Evolutionary conservation across 2,797 vertebrate genomes (phyloP).

Genomic region (Rhinoraja longicauda): DNA sequence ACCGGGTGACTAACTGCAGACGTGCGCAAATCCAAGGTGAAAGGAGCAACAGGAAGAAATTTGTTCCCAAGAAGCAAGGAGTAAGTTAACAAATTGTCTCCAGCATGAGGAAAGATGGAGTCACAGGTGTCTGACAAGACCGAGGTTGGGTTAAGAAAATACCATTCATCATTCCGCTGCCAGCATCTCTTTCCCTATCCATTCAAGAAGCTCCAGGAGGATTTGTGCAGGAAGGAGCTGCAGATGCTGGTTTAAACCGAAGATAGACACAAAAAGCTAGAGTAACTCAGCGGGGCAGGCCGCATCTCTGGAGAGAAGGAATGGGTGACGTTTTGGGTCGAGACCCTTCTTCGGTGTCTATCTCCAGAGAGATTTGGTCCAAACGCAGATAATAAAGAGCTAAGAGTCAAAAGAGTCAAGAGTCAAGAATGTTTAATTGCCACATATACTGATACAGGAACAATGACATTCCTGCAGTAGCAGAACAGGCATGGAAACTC

Average conservation of each 20-base stretch:
- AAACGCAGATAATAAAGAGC: background rate
- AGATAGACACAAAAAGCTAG: too few species aligned
- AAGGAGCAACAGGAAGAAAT: slow-evolving; percentile 53
- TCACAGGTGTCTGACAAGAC: slow-evolving; percentile 62
- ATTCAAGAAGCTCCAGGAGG: background rate
- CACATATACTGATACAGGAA: too few species aligned
- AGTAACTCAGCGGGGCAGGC: too few species aligned
- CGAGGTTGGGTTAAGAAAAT: slow-evolving; percentile 65
- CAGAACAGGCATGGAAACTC: too few species aligned
- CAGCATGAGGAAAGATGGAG: slow-evolving; percentile 55
- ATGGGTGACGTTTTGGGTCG: too few species aligned
- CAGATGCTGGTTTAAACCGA: too few species aligned
- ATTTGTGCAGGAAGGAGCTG: too few species aligned
- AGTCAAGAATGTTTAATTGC: too few species aligned
- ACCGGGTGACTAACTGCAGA: slow-evolving; percentile 51
- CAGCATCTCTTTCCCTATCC: slow-evolving; percentile 43
- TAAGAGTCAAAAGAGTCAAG: too few species aligned
- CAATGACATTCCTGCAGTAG: too few species aligned
- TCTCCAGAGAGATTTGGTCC: background rate
- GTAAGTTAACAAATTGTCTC: slow-evolving; percentile 65
- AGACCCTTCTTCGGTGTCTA: too few species aligned
- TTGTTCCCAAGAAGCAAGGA: slow-evolving; percentile 58
- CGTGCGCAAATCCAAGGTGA: slow-evolving; percentile 60
- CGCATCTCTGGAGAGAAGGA: too few species aligned
- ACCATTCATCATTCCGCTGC: slow-evolving; percentile 65